These are phyloP conservation scores for Takifugu flavidus DNA, from an alignment of 2,113 vertebrate genomes.

Conservation along the genomic window DNA sequence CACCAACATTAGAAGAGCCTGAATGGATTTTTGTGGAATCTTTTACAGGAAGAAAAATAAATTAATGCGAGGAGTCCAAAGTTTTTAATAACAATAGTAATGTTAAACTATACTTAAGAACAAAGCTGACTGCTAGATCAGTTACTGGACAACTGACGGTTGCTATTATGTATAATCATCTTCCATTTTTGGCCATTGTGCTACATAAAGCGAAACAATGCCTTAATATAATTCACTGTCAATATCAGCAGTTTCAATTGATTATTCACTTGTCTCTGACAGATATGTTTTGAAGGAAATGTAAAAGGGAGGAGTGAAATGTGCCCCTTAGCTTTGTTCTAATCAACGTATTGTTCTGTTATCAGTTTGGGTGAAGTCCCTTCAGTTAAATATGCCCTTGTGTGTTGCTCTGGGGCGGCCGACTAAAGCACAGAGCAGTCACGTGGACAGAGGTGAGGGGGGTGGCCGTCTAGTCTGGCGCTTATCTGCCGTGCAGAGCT, in stretches of 20 bases:
- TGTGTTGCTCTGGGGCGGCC: conserved; percentile 29
- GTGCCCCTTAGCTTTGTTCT: conserved; percentile 71
- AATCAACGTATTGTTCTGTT: conserved; percentile 80
- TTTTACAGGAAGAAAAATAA: too few relatives aligned
- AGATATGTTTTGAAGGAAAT: conserved; percentile 48
- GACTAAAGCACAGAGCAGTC: conserved; percentile 18
- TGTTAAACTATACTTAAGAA: background rate
- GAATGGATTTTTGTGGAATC: too few relatives aligned
- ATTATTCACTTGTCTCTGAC: conserved; percentile 40
- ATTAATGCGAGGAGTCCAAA: background rate
- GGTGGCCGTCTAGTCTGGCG: conserved; percentile 55
- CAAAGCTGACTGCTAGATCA: too few relatives aligned
- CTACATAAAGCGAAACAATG: background rate
- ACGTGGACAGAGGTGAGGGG: conserved; percentile 38
- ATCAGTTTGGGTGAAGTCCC: conserved; percentile 62
- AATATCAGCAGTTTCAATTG: background rate
- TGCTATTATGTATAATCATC: background rate
- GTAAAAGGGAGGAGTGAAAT: conserved; percentile 76
- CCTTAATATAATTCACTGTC: background rate
- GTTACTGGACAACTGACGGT: too few relatives aligned
- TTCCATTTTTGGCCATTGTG: background rate
- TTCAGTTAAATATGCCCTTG: conserved; percentile 51
- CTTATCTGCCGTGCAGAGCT: conserved; percentile 57
- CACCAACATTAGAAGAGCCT: too few relatives aligned
- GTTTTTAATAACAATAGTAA: background rate